Evolutionary conservation across 2,113 vertebrate species (phyloP).

Genomic region (Psettodes erumei): DNA sequence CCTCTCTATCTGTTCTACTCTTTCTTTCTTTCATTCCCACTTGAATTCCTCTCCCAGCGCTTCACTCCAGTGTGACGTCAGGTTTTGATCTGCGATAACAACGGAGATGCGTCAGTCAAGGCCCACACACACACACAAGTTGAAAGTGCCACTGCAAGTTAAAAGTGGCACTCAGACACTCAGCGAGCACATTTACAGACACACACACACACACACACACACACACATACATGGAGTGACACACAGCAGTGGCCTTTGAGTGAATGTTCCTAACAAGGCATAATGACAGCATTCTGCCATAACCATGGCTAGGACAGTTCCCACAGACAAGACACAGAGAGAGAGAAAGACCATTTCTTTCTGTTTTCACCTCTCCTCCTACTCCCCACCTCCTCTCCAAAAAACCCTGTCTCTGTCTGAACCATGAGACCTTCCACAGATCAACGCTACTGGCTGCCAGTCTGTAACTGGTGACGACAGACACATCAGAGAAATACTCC

Average conservation of each 20-base stretch:
- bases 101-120: conserved; percentile 77
- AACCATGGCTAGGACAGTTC: conserved; percentile 76
- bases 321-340: conserved; percentile 81
- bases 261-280: conserved; percentile 71
- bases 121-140: conserved; percentile 63
- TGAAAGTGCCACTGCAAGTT: conserved; percentile 60
- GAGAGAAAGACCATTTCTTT: conserved; percentile 76
- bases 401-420: conserved; percentile 72
- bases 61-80: conserved; percentile 72
- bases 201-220: conserved; percentile 27
- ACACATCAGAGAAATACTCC: neutral
- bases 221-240: conserved; percentile 59
- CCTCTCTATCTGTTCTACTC: conserved; percentile 70
- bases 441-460: conserved; percentile 39
- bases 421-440: conserved; percentile 56
- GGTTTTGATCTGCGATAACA: conserved; percentile 73
- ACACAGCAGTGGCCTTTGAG: conserved; percentile 74
- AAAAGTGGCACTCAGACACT: conserved; percentile 40
- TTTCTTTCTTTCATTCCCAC: conserved; percentile 75
- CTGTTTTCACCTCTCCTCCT: conserved; percentile 77
- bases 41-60: conserved; percentile 80
- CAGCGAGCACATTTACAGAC: conserved; percentile 17
- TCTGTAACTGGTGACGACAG: neutral
- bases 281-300: conserved; percentile 83
- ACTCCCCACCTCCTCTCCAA: conserved; percentile 68